Conservation (phyloP, 2,888 invertebrate genomes). For the Temnothorax rugatulus region DNA sequence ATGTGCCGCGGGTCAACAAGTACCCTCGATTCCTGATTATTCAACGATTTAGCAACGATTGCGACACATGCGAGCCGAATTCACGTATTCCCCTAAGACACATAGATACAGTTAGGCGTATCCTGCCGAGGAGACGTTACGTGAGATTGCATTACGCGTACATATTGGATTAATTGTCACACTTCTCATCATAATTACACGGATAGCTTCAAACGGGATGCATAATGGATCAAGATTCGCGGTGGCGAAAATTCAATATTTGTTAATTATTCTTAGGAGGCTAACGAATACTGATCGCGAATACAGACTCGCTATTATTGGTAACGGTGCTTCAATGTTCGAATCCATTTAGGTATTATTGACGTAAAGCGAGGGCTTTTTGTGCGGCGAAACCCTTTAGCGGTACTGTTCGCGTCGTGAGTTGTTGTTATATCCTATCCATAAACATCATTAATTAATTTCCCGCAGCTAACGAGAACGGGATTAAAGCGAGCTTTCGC, state of each 20-base stretch:
- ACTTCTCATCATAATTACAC: constrained; percentile 6
- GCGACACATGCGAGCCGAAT: constrained; percentile 20
- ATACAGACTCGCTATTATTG: background rate
- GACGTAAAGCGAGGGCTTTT: background rate
- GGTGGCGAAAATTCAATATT: background rate
- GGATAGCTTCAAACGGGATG: background rate
- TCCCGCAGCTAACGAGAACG: constrained; percentile 9
- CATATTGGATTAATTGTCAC: constrained; percentile 2
- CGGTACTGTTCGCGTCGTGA: background rate
- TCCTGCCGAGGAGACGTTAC: background rate
- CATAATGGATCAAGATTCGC: background rate
- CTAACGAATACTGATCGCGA: constrained; percentile 11
- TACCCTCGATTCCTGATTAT: background rate
- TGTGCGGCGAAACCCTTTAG: background rate
- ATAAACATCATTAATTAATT: constrained; percentile 52
- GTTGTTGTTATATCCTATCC: constrained; percentile 11
- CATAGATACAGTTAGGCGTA: background rate
- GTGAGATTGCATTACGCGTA: constrained; percentile 14
- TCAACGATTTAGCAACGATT: constrained; percentile 2
- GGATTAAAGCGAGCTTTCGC: constrained; percentile 26
- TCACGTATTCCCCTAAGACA: background rate
- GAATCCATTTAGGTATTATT: background rate
- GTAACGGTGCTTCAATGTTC: constrained; percentile 8
- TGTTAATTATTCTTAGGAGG: background rate
- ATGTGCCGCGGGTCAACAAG: constrained; percentile 3